A percentile compares a stretch with the other conserved stretches of the same genome.
phyloP scores from a whole-genome alignment of 1,140 invertebrate species.

The Drosophila burlai region DNA sequence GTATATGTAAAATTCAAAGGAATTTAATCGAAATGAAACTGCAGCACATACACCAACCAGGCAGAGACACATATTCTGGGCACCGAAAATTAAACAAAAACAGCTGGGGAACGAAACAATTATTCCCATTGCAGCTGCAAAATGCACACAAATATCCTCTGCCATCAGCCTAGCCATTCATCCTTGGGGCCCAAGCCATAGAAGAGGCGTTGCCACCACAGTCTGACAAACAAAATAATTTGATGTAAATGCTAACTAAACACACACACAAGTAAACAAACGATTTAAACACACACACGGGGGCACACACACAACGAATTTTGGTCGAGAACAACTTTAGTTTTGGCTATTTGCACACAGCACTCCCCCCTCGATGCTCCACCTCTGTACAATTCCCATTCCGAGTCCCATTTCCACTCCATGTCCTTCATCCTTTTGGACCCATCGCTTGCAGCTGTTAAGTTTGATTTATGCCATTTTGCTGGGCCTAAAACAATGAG shows the following conservation, averaged over 20 bases:
- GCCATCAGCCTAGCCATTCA: conserved; percentile 11
- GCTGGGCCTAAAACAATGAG: conserved; percentile 50
- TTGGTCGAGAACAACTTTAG: conserved; percentile 49
- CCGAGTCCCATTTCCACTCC: conserved; percentile 14
- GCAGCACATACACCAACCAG: neutral
- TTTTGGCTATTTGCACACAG: conserved; percentile 50
- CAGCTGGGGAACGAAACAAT: conserved; percentile 41
- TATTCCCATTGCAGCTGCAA: conserved; percentile 34
- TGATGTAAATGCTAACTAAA: conserved; percentile 63
- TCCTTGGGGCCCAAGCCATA: conserved; percentile 16
- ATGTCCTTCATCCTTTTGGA: conserved; percentile 43
- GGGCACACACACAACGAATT: conserved; percentile 30
- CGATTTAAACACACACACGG: conserved; percentile 26
- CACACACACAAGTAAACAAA: conserved; percentile 49
- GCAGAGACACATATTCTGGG: neutral
- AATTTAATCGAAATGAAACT: conserved; percentile 7
- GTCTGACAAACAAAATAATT: conserved; percentile 68
- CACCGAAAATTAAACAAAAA: conserved; percentile 40
- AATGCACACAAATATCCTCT: conserved; percentile 34
- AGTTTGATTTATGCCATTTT: conserved; percentile 70
- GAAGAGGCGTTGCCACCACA: conserved; percentile 50
- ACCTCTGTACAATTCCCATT: conserved; percentile 6
- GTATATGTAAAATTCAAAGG: neutral
- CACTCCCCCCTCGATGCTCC: neutral
- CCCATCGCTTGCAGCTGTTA: conserved; percentile 59